These are phyloP conservation scores for Acipenser transmontanus DNA, from an alignment of 2,797 vertebrate species.

Conservation along the genomic window DNA sequence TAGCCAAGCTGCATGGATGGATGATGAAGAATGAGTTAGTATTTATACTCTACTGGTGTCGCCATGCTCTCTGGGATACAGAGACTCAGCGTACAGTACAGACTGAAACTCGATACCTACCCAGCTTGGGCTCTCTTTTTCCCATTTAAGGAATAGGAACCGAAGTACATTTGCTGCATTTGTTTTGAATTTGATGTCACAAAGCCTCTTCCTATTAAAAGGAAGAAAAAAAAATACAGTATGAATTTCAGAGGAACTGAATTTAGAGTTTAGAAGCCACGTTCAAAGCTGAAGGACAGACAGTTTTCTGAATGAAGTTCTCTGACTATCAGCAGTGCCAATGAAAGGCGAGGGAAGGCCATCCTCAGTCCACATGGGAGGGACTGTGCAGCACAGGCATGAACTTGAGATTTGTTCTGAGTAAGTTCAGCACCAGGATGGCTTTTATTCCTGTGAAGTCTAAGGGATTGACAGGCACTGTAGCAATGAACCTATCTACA, in stretches of 20 bases:
- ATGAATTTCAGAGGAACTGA: slow-evolving; percentile 18
- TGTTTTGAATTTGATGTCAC: slow-evolving; percentile 8
- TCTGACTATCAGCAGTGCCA: slow-evolving; percentile 1
- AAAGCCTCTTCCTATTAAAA: slow-evolving; percentile 17
- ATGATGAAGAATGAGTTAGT: no score
- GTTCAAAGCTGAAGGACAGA: not conserved
- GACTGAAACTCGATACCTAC: slow-evolving; percentile 10
- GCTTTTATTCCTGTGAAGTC: no score
- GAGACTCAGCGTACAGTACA: slow-evolving; percentile 5
- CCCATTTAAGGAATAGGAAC: slow-evolving; percentile 19
- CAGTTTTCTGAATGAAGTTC: not conserved
- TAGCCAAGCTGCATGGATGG: no score
- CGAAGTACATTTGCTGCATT: slow-evolving; percentile 13
- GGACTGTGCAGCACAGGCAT: no score
- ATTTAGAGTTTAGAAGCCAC: not conserved
- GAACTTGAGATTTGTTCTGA: no score
- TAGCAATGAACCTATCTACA: no score
- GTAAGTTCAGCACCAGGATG: no score
- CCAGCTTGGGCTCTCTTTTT: slow-evolving; percentile 2
- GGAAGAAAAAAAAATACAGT: not conserved
- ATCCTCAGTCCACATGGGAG: slow-evolving; percentile 1
- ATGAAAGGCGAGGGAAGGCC: slow-evolving; percentile 3
- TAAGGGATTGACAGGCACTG: no score
- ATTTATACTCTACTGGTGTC: no score
- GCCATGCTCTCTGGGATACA: slow-evolving; percentile 9